These are phyloP conservation scores for Eilema sororculum DNA, from an alignment of 2,888 invertebrate species.

Conservation along the genomic window DNA sequence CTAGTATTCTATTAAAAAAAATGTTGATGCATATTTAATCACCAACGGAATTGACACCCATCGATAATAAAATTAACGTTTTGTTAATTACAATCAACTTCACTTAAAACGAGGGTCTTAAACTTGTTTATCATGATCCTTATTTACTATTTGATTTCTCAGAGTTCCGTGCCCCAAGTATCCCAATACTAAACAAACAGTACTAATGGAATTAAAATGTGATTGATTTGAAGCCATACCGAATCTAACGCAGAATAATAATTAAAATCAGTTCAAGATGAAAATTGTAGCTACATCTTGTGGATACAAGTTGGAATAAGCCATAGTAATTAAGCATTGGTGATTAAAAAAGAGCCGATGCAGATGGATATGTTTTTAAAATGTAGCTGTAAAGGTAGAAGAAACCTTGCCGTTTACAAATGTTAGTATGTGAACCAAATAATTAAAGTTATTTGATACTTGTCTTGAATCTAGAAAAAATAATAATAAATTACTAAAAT, in stretches of 20 bases:
- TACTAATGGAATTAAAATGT: background rate
- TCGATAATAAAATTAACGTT: no score
- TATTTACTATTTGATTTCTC: background rate
- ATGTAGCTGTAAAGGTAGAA: background rate
- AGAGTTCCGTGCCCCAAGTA: background rate
- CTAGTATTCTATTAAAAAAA: no score
- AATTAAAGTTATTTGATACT: background rate
- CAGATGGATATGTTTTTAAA: no score
- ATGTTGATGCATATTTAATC: no score
- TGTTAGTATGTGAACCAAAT: no score
- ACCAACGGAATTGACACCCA: no score
- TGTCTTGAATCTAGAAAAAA: background rate
- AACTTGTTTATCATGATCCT: background rate
- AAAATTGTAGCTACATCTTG: background rate
- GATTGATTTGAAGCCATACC: background rate
- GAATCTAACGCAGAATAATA: no score
- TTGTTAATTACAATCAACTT: no score
- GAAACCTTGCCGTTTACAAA: background rate
- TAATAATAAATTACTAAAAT: background rate
- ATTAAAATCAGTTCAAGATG: background rate
- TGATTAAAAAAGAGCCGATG: no score
- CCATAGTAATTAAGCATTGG: no score
- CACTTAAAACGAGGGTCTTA: no score
- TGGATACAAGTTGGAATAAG: background rate
- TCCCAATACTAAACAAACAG: background rate